phyloP scores from a whole-genome alignment of 1,140 invertebrate species.

The Microvelia longipes region DNA sequence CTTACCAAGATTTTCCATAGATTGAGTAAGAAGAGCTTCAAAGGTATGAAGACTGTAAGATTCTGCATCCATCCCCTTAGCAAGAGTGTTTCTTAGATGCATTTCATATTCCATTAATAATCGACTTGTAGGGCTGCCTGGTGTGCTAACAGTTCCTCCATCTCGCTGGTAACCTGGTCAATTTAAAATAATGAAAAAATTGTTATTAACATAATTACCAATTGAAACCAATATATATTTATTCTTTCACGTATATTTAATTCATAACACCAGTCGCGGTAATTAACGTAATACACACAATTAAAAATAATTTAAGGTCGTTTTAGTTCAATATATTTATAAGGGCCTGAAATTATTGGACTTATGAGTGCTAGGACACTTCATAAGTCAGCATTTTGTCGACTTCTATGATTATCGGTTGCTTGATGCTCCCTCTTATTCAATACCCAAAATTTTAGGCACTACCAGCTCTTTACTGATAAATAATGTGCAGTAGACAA shows the following conservation, averaged over 20 bases:
- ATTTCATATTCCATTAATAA: conserved; percentile 86
- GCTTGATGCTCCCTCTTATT: too few species aligned
- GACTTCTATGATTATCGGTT: too few species aligned
- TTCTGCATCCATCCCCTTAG: conserved; percentile 87
- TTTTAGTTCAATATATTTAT: too few species aligned
- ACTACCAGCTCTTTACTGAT: too few species aligned
- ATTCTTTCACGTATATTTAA: neutral
- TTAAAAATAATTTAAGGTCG: too few species aligned
- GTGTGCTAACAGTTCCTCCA: conserved; percentile 40
- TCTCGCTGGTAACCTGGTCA: conserved; percentile 12
- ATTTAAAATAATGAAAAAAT: neutral
- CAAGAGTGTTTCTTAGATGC: conserved; percentile 81
- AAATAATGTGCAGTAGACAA: too few species aligned
- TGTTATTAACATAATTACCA: neutral
- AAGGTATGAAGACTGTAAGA: conserved; percentile 87
- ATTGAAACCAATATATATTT: neutral
- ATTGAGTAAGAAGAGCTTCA: conserved; percentile 78
- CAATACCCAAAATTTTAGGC: too few species aligned
- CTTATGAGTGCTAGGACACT: too few species aligned
- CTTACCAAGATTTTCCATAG: conserved; percentile 86
- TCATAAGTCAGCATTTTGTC: too few species aligned
- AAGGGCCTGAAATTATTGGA: too few species aligned
- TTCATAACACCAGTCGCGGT: too few species aligned
- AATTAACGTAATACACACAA: too few species aligned
- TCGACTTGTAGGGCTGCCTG: conserved; percentile 70